These are phyloP conservation scores for Stegodyphus dumicola DNA, from an alignment of 1,140 invertebrate genomes.

Conservation along the genomic window DNA sequence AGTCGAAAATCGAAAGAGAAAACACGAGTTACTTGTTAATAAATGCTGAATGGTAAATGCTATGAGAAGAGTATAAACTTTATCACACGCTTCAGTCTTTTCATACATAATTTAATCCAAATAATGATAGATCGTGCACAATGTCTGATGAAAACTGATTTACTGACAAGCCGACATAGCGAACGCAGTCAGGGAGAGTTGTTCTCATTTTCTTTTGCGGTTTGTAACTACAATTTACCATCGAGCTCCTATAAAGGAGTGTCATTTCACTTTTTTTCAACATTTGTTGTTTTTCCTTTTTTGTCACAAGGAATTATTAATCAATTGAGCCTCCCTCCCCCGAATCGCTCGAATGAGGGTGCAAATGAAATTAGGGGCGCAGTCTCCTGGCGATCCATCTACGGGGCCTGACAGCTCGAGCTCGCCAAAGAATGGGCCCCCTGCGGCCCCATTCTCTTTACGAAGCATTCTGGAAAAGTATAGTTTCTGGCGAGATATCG, in stretches of 20 bases:
- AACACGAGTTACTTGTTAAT: too few species aligned
- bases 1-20: too few species aligned
- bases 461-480: constrained; percentile 7
- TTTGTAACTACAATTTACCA: constrained; percentile 13
- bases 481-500: constrained; percentile 22
- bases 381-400: constrained; percentile 54
- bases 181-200: too few species aligned
- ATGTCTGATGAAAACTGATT: too few species aligned
- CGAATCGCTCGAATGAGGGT: constrained; percentile 9
- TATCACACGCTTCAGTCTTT: too few species aligned
- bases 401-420: constrained; percentile 48
- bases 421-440: constrained; percentile 26
- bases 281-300: constrained; percentile 33
- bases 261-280: constrained; percentile 39
- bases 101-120: too few species aligned
- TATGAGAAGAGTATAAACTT: too few species aligned
- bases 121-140: too few species aligned
- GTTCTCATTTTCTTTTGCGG: too few species aligned
- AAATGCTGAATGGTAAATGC: too few species aligned
- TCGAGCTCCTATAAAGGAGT: constrained; percentile 28
- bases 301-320: constrained; percentile 53
- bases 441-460: constrained; percentile 36
- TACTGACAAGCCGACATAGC: too few species aligned
- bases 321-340: constrained; percentile 40
- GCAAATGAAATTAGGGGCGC: constrained; percentile 60